These are phyloP conservation scores for Ophion obscuratus DNA, from an alignment of 2,888 invertebrate species.

Conservation along the genomic window DNA sequence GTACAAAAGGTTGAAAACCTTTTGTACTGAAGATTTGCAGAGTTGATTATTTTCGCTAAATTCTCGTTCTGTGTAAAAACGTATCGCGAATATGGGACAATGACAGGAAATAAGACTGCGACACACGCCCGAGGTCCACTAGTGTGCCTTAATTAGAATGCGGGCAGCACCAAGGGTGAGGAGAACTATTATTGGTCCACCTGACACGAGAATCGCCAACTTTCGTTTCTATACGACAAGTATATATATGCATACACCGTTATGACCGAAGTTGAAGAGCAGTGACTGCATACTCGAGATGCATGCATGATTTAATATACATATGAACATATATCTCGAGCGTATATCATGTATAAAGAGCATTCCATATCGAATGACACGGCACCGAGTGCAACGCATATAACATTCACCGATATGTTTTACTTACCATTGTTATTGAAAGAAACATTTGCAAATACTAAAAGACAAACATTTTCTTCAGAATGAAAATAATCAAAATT, in stretches of 20 bases:
- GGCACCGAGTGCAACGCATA: not conserved
- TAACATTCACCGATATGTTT: too few relatives aligned
- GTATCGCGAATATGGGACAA: constrained; percentile 69
- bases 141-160: constrained; percentile 76
- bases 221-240: constrained; percentile 44
- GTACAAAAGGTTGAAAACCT: too few relatives aligned
- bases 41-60: constrained; percentile 41
- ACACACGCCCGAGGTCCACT: constrained; percentile 62
- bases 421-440: too few relatives aligned
- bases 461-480: too few relatives aligned
- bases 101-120: constrained; percentile 68
- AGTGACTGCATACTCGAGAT: constrained; percentile 12
- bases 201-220: constrained; percentile 61
- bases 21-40: constrained; percentile 25
- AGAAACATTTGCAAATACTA: too few relatives aligned
- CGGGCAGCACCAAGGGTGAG: constrained; percentile 71
- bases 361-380: not conserved
- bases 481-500: too few relatives aligned
- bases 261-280: constrained; percentile 27
- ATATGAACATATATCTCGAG: not conserved
- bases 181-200: constrained; percentile 71
- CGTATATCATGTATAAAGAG: not conserved
- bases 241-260: constrained; percentile 16
- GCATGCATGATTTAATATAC: not conserved
- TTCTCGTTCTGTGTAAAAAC: constrained; percentile 49